Evolutionary conservation across 2,113 vertebrate genomes (phyloP), one percentile per base, ranked within the genome.

Genomic region (Rhipidura dahli): DNA sequence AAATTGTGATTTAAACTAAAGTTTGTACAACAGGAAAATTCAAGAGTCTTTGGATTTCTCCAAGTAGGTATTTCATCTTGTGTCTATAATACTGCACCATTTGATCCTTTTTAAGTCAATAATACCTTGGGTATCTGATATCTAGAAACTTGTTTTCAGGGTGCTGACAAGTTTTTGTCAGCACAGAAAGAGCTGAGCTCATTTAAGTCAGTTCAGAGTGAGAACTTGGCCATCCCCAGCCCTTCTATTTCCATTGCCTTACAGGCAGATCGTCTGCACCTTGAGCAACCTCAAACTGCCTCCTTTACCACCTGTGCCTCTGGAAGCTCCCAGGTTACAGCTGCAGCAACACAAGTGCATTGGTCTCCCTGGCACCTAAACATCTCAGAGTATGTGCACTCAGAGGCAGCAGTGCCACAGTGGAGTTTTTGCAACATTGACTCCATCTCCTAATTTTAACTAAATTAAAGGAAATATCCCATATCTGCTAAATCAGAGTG

Each of bases 231-330:
- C 45, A 24, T 22, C 7, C 37, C 27, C 37, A 78, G 72, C 40
- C 53, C 56, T 39, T 10, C 12, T 19, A 26, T 39, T 40, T 90
- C 60, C 47, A 37, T 13, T 83, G 24, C 8, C 1, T 1, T 20
- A 26, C 13, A 56, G 1, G 3, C 27, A 49, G 14, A 17, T 1
- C 0, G 1, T 17, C 14, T 77, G 28, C 12, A 59, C 53, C 22
- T 79, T 20, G 22, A 60, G 47, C 42, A 84, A 28, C 28, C n/a
- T n/a, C 44, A 51, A 35, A 45, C 4, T 64, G 30, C 17, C 54
- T 30, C 30, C 33, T 77, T 78, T 35, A 12, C 8, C 54, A 27
- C 23, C 39, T 65, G 33, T 15, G 5, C 23, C 27, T 88, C 21
- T 30, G 14, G 37, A 9, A 13, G 26, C 20, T 40, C 15, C n/a